Evolutionary conservation across 2,888 invertebrate species (phyloP), one percentile per base, ranked within the genome.

Genomic region (Archaeoteleia sp.): DNA sequence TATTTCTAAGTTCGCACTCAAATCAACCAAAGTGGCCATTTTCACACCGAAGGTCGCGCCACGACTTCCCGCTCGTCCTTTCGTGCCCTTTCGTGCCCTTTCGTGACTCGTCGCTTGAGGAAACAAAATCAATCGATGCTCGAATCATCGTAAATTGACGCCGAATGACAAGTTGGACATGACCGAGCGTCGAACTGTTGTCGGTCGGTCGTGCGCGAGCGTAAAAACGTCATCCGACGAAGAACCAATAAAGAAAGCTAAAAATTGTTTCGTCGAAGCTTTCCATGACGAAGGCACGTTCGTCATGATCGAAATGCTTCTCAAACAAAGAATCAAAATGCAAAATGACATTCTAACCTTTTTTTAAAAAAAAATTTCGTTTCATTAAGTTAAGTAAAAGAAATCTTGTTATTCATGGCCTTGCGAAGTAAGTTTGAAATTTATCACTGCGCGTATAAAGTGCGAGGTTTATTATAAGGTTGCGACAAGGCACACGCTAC

Each of bases 131-230:
- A 82, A 82, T 82, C 79, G 78, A 65, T 58, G 60, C 48, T 74
- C 74, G 77, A 79, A 81, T 81, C 77, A 78, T 80, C 82, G 77
- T 82, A 82, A 82, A 82, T 82, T 74, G 68, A 67, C 70, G 79
- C 66, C 53, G 66, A 80, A 57, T 67, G 78, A 80, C 78, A 73
- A 74, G 48, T 54, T 70, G 45, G 71, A 76, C 76, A 61, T 55
- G 66, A 55, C 53, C 71, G 54, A 65, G 70, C 61, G 55, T 71
- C 74, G 67, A 65, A 70, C 55, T 68, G 58, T 66, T 74, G 73
- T 73, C 75, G 71, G 74, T 73, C 32, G 60, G 45, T 54, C 68
- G 43, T 42, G 37, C 58, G 43, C 49, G 61, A 49, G 58, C 75
- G 72, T 81, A 81, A 82, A 82, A 81, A 76, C 77, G 75, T 74